Base-by-base conservation (phyloP, 2,113 vertebrate species). In the Syrmaticus mikado region DNA sequence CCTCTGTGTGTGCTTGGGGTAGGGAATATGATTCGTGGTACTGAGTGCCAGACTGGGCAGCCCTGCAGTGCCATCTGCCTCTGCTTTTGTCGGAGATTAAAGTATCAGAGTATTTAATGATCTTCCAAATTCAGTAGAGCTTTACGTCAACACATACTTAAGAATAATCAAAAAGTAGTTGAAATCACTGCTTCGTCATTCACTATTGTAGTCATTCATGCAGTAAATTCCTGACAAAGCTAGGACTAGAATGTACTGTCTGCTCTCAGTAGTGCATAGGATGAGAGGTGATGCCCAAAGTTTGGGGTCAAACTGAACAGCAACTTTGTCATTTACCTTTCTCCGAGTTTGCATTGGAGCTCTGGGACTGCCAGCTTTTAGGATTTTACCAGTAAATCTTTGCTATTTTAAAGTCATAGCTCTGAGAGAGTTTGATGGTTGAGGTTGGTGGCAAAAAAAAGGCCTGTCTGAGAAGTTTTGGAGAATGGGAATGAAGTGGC, bases 1-100 rank as follows among this genome's bases (percentile, higher is more conserved):
- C 27, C 36, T 89, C 48, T 79, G 14, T 72, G 62, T 85, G 34
- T 88, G 83, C 88, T 93, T 96, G 83, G 20, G 76, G 92, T 85
- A 80, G 10, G 66, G 67, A 43, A 38, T 78, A 46, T 30, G 60
- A 27, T 94, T 84, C 75, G 87, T 95, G 72, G 82, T 57, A 83
- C 68, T 5, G 52, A 87, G 38, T 38, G 74, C 32, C 34, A 9
- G 0, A 4, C 30, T 62, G 67, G 16, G 58, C 72, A 73, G 21
- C 24, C 34, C 48, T 11, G 1, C 1, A 3, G 24, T 55, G 76
- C 46, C 48, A 1, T 2, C 30, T 90, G 71, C 28, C 13, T 85
- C 50, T 85, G 64, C 75, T 91, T 91, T 80, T 87, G 52, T 82
- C 2, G 5, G 40, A 78, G 53, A 16, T 66, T 46, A 58, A 72